A percentile compares a stretch with the other conserved stretches of the same genome.
Evolutionary conservation across 2,113 vertebrate genomes (phyloP).

Genomic region (Falcunculus frontatus): DNA sequence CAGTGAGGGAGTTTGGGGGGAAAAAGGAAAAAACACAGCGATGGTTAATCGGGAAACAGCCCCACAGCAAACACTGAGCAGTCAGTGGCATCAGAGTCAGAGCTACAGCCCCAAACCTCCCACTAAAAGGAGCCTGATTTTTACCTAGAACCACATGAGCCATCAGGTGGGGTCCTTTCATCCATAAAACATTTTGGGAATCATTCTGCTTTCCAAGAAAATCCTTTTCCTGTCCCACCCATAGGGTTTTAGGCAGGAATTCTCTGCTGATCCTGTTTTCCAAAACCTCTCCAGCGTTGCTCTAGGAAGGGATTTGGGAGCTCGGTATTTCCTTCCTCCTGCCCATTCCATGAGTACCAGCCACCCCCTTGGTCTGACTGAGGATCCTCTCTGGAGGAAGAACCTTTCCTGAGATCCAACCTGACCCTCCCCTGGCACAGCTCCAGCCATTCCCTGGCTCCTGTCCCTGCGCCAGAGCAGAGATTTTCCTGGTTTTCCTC

Average conservation of each 20-base stretch:
- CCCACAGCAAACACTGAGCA: background rate
- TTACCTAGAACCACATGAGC: background rate
- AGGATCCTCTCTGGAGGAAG: background rate
- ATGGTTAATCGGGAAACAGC: constrained; percentile 25
- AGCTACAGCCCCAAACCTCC: background rate
- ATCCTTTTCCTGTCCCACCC: too few species aligned
- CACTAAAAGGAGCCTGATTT: background rate
- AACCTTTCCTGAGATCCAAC: background rate
- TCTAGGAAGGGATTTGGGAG: background rate
- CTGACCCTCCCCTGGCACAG: fast-evolving
- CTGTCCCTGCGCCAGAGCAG: background rate
- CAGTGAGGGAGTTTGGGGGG: constrained; percentile 38
- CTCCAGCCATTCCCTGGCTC: background rate
- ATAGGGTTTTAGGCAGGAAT: background rate
- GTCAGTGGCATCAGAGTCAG: background rate
- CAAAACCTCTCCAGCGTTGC: background rate
- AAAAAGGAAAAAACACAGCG: constrained; percentile 45
- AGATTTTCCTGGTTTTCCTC: background rate
- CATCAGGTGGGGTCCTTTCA: background rate
- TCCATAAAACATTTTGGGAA: background rate
- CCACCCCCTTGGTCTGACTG: background rate
- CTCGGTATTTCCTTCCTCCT: background rate
- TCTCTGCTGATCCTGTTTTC: background rate
- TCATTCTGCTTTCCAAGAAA: background rate
- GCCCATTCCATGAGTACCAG: background rate